Evolutionary conservation across 2,797 vertebrate genomes (phyloP).

Genomic region (Gallirallus australis): DNA sequence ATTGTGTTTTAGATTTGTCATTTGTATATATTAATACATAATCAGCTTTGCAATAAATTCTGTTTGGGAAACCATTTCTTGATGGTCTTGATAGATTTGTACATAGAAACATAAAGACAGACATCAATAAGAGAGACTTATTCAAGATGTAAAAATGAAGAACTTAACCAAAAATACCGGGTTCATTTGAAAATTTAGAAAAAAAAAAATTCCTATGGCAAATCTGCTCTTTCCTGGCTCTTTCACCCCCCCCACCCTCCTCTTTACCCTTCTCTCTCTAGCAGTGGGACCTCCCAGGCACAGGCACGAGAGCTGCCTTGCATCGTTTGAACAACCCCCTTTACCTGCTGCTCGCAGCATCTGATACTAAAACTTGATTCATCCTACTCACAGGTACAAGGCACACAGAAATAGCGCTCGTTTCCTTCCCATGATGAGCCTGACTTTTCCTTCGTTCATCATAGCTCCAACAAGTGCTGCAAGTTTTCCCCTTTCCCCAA

Average conservation of each 20-base stretch:
- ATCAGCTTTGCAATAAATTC: slow-evolving; percentile 77
- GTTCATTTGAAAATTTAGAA: neutral
- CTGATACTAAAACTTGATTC: neutral
- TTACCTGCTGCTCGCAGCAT: neutral
- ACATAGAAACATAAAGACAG: slow-evolving; percentile 39
- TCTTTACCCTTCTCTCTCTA: neutral
- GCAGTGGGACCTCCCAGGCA: neutral
- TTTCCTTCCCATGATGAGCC: rapidly evolving
- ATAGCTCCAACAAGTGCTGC: neutral
- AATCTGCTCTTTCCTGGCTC: neutral
- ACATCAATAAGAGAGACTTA: slow-evolving; percentile 29
- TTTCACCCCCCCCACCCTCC: neutral
- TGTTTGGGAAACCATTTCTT: slow-evolving; percentile 69
- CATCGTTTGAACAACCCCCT: neutral
- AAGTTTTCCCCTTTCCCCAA: neutral
- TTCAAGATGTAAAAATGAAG: slow-evolving; percentile 30
- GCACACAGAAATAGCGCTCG: neutral
- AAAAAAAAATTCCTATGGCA: neutral
- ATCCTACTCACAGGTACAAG: neutral
- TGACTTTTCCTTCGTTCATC: neutral
- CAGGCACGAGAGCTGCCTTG: neutral
- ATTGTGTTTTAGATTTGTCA: slow-evolving; percentile 76
- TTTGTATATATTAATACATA: slow-evolving; percentile 80
- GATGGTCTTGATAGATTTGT: slow-evolving; percentile 70
- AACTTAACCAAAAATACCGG: neutral